phyloP scores from a whole-genome alignment of 1,140 invertebrate species.

The Hydropsyche tenuis region DNA sequence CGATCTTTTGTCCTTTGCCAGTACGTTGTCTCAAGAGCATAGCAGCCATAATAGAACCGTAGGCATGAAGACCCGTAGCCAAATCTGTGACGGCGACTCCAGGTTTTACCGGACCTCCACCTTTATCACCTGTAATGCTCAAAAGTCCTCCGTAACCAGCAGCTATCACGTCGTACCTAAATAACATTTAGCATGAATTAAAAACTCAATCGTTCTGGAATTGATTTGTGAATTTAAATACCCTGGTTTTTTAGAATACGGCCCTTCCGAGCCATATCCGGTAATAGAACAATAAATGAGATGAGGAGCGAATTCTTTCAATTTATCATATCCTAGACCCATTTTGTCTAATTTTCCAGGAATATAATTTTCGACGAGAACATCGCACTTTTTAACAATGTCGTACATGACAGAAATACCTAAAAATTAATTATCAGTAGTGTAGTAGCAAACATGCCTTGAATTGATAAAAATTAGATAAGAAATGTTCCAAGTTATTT shows the following conservation, averaged over 20 bases:
- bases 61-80: slow-evolving; percentile 91
- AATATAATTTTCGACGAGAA: slow-evolving; percentile 94
- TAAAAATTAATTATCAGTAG: slow-evolving; percentile 46
- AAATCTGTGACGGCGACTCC: slow-evolving; percentile 94
- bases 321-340: slow-evolving; percentile 79
- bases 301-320: slow-evolving; percentile 75
- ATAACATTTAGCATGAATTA: slow-evolving; percentile 43
- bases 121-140: slow-evolving; percentile 84
- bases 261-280: slow-evolving; percentile 88
- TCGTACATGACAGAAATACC: slow-evolving; percentile 79
- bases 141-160: slow-evolving; percentile 90
- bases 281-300: slow-evolving; percentile 95
- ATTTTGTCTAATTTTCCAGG: slow-evolving; percentile 85
- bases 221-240: slow-evolving; percentile 42
- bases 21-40: slow-evolving; percentile 79
- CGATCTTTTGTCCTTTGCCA: slow-evolving; percentile 88
- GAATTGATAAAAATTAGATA: too few relatives aligned
- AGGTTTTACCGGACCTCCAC: slow-evolving; percentile 88
- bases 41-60: slow-evolving; percentile 94
- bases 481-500: too few relatives aligned
- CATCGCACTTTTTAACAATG: slow-evolving; percentile 79
- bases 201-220: not conserved
- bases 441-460: not conserved
- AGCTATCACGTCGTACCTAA: slow-evolving; percentile 91
- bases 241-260: slow-evolving; percentile 84